Evolutionary conservation across 2,888 invertebrate genomes (phyloP).

Genomic region (Hemithea aestivaria): DNA sequence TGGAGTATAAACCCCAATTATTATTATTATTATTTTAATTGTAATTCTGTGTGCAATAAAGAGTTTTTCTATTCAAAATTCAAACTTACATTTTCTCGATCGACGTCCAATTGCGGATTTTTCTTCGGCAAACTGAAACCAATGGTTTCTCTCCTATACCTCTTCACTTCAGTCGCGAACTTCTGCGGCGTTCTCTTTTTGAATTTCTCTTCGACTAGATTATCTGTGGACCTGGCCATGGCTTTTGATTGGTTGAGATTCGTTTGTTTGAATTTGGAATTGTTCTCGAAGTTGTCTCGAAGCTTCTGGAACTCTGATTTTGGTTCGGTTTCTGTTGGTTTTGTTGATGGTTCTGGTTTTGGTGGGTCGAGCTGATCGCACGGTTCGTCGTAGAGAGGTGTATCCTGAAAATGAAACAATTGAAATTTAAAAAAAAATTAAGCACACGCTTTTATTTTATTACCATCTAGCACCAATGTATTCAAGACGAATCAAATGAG

Average conservation of each 20-base stretch:
- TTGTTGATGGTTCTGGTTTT: slow-evolving; percentile 5
- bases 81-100: slow-evolving; percentile 71
- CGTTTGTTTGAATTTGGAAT: slow-evolving; percentile 18
- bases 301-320: slow-evolving; percentile 56
- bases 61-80: too few relatives aligned
- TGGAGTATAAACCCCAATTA: too few relatives aligned
- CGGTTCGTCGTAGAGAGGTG: slow-evolving; percentile 63
- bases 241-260: slow-evolving; percentile 7
- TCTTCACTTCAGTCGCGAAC: slow-evolving; percentile 46
- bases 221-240: slow-evolving; percentile 32
- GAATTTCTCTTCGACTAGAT: slow-evolving; percentile 34
- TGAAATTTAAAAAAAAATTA: too few relatives aligned
- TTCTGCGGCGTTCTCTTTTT: slow-evolving; percentile 42
- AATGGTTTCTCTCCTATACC: slow-evolving; percentile 28
- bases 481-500: too few relatives aligned
- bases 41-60: too few relatives aligned
- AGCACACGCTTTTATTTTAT: too few relatives aligned
- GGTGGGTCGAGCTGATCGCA: slow-evolving; percentile 39
- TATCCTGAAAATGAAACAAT: slow-evolving; percentile 49
- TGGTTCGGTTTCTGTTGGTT: slow-evolving; percentile 34
- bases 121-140: slow-evolving; percentile 46
- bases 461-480: too few relatives aligned
- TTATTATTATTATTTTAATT: too few relatives aligned
- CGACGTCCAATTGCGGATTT: slow-evolving; percentile 55
- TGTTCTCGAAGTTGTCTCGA: slow-evolving; percentile 53